A percentile compares a stretch with the other conserved stretches of the same genome.
Evolutionary conservation across 2,888 invertebrate genomes (phyloP).

Genomic region (Gasteruption jaculator): DNA sequence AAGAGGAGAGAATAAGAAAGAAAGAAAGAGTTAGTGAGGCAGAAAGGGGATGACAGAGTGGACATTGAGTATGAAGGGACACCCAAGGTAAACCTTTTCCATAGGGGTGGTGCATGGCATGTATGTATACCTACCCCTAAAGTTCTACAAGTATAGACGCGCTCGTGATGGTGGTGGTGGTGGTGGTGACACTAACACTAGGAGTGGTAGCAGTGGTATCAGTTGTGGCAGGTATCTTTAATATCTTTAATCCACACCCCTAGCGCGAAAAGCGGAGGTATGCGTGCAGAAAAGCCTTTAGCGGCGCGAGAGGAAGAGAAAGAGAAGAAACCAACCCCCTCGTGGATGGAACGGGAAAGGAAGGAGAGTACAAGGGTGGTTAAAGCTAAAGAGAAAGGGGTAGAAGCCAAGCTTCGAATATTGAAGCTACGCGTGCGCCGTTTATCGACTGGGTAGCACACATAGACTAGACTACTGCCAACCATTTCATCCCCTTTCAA

Average conservation of each 20-base stretch:
- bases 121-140: too few relatives aligned
- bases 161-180: too few relatives aligned
- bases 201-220: too few relatives aligned
- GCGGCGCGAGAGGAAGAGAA: constrained; percentile 10
- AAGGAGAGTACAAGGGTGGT: too few relatives aligned
- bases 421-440: constrained; percentile 41
- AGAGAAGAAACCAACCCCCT: constrained; percentile 10
- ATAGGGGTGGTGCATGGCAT: too few relatives aligned
- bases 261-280: constrained; percentile 25
- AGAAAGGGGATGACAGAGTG: neutral
- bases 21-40: constrained; percentile 14
- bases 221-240: constrained; percentile 19
- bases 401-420: constrained; percentile 22
- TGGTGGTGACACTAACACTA: too few relatives aligned
- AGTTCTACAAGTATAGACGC: too few relatives aligned
- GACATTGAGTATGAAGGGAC: too few relatives aligned
- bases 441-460: constrained; percentile 43
- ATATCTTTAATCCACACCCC: constrained; percentile 36
- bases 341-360: constrained; percentile 2
- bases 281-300: constrained; percentile 24
- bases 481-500: constrained; percentile 4
- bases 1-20: constrained; percentile 8
- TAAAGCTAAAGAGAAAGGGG: constrained; percentile 14
- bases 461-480: constrained; percentile 18
- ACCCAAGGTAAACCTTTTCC: too few relatives aligned